Conservation (phyloP, 2,888 invertebrate species). For the Embidobia sp. region DNA sequence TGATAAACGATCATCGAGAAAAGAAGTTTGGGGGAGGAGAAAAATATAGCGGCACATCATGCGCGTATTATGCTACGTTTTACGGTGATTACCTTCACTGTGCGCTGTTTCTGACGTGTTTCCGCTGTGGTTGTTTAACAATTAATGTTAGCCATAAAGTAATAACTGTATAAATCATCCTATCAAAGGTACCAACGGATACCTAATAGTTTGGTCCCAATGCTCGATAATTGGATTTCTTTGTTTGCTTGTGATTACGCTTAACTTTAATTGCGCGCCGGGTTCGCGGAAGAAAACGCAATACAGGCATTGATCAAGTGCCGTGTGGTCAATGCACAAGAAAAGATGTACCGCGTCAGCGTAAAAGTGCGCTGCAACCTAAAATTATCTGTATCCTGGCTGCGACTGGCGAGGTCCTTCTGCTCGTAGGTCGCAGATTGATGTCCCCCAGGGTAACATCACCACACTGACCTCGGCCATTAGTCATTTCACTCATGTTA, state of each 20-base stretch:
- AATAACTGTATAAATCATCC: constrained; percentile 76
- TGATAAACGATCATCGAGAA: constrained; percentile 75
- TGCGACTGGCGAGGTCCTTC: constrained; percentile 59
- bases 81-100: constrained; percentile 70
- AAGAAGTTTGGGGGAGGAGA: constrained; percentile 56
- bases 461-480: constrained; percentile 70
- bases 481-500: constrained; percentile 76
- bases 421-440: constrained; percentile 69
- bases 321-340: not conserved
- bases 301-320: not conserved
- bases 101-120: constrained; percentile 77
- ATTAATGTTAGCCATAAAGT: constrained; percentile 75
- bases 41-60: constrained; percentile 47
- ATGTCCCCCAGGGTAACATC: constrained; percentile 74
- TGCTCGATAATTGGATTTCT: constrained; percentile 10
- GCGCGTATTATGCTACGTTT: constrained; percentile 59
- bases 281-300: not conserved
- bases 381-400: constrained; percentile 54
- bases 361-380: constrained; percentile 3
- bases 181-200: constrained; percentile 52
- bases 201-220: constrained; percentile 4
- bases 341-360: too few species aligned
- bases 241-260: not conserved
- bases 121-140: constrained; percentile 77
- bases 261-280: not conserved